Conservation (phyloP, 2,113 vertebrate species). For the Cariama cristata region DNA sequence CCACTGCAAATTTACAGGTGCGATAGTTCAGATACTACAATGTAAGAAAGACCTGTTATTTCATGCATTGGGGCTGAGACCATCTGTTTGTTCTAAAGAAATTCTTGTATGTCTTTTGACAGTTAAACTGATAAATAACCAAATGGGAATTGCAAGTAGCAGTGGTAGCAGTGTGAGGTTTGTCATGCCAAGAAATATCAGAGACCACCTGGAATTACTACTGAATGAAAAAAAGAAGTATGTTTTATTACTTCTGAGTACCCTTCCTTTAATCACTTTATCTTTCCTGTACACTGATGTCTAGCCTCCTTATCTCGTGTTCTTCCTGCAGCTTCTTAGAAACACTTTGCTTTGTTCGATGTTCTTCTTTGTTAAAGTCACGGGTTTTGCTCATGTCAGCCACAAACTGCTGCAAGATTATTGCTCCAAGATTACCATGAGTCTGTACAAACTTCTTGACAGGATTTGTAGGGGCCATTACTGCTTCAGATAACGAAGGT, state of each 20-base stretch:
- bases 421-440: not conserved
- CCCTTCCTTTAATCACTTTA: slow-evolving; percentile 47
- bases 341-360: not conserved
- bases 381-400: not conserved
- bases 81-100: not conserved
- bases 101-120: not conserved
- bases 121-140: not conserved
- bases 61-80: not conserved
- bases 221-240: not conserved
- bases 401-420: slow-evolving; percentile 1
- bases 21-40: not conserved
- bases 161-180: not conserved
- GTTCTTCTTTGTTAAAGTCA: not conserved
- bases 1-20: not conserved
- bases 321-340: slow-evolving; percentile 24
- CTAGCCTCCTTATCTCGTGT: slow-evolving; percentile 39
- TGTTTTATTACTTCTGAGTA: slow-evolving; percentile 16
- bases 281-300: slow-evolving; percentile 32
- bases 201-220: slow-evolving; percentile 19
- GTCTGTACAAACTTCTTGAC: not conserved
- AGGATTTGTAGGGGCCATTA: slow-evolving; percentile 21
- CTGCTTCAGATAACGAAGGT: not conserved
- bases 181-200: slow-evolving; percentile 7
- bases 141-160: not conserved
- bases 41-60: not conserved